Evolutionary conservation across 23 tunicate genomes (phyloP), one percentile per base, ranked within the genome.

Genomic region (Trididemnum nubilum): DNA sequence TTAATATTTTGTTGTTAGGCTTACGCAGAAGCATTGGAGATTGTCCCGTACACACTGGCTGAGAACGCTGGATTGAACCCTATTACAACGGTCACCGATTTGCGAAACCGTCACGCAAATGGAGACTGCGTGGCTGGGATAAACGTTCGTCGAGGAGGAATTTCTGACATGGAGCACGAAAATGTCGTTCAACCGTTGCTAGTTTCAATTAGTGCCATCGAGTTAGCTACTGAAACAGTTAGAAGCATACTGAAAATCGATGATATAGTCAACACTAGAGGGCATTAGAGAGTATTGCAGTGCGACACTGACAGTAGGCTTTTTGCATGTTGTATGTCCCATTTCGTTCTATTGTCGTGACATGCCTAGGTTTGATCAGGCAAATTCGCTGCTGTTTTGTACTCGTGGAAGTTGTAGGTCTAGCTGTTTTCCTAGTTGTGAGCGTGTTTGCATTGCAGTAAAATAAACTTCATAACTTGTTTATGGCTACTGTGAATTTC

Each of bases 31-130:
- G 99, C 99, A 23, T 51, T 95, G 51, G 99, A 95, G 38, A 89
- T 95, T 0, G 81, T 95, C 18, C 99, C 99, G 4, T 95, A 95
- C 69, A 95, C 99, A 29, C 75, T 95, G 63, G 78, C 99, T 49
- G 99, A 95, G 49, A 95, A 95, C 51, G 99, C 99, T 36, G 99
- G 96, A 28, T 66, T 95, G 69, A 90, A 90, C 51, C 99, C 99
- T 0, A 95, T 95, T 24, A 79, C 85, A 51, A 90, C 95, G 23
- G 99, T 95, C 37, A 95, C 99, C 0, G 99, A 95, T 63, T 49
- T 95, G 25, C 79, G 99, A 34, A 95, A 95, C 65, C 86, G 92
- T 19, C 99, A 95, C 75, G 91, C 89, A 4, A 90, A 80, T 28
- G 99, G 99, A 3, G 99, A 94, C 61, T 40, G 31, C 26, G 69